Conservation (phyloP, 2,888 invertebrate species). For the Tetropium fuscum region DNA sequence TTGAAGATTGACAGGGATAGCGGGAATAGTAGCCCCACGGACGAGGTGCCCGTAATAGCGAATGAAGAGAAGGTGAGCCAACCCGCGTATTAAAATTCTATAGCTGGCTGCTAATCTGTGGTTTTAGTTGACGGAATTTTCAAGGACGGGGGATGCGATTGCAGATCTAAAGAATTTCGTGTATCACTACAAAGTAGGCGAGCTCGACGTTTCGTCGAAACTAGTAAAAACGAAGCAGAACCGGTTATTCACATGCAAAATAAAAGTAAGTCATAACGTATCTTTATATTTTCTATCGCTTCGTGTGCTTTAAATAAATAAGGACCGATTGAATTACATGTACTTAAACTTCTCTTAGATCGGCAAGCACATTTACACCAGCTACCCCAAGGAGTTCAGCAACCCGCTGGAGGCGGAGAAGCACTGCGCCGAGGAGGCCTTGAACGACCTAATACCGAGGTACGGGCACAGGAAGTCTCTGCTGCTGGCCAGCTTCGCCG, state of each 20-base stretch:
- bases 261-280: slow-evolving; percentile 56
- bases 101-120: too few relatives aligned
- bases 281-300: too few relatives aligned
- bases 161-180: slow-evolving; percentile 55
- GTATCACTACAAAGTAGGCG: slow-evolving; percentile 52
- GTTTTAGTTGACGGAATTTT: slow-evolving; percentile 39
- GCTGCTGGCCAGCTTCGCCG: slow-evolving; percentile 54
- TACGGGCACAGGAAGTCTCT: slow-evolving; percentile 49
- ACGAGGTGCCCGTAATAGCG: slow-evolving; percentile 33
- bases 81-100: too few relatives aligned
- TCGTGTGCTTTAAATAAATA: too few relatives aligned
- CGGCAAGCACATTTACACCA: slow-evolving; percentile 59
- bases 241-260: slow-evolving; percentile 50
- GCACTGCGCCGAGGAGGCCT: slow-evolving; percentile 63
- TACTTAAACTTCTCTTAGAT: slow-evolving; percentile 57
- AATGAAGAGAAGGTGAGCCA: slow-evolving; percentile 21
- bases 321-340: too few relatives aligned
- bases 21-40: slow-evolving; percentile 54
- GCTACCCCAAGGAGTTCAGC: slow-evolving; percentile 66
- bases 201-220: slow-evolving; percentile 41
- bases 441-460: slow-evolving; percentile 59
- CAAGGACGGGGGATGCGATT: slow-evolving; percentile 50
- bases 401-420: slow-evolving; percentile 61
- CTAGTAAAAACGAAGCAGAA: slow-evolving; percentile 39
- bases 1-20: slow-evolving; percentile 52